Base-by-base conservation (phyloP, 2,888 invertebrate species). In the Campopleginae sp. region DNA sequence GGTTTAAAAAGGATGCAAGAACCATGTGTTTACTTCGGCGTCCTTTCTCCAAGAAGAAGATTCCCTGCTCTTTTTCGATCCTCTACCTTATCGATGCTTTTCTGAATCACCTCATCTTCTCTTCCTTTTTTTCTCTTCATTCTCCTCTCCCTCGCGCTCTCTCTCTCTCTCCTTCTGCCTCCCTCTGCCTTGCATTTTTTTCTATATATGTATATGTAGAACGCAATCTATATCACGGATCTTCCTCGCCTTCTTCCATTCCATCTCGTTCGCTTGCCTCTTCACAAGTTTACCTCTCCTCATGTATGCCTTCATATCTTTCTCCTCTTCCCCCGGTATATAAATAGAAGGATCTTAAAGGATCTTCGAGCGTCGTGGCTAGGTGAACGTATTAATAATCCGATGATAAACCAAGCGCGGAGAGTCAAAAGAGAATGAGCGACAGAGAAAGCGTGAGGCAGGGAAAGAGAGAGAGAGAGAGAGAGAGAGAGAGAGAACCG, bases 301-400 rank as follows among this genome's bases (percentile, higher is more conserved):
- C 42, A 10, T 51, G 12, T 54, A 14, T 66, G 14, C 17, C 2
- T 72, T 65, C 72, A n/a, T 54, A 63, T 72, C 58, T 23, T 80
- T 61, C 48, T 31, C 12, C 72, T 42, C 27, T 19, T n/a, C 31
- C 44, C 66, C 51, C 17, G 65, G 51, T 75, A 51, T 38, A 77
- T 80, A 77, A 84, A 71, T 54, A 72, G 71, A 74, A 8, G 77
- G 74, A 70, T 76, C 66, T 76, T 70, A 72, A 82, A 79, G 85
- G 85, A 71, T 85, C 51, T 31, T 27, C n/a, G n/a, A 58, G 33
- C 46, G 17, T n/a, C 44, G 61, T 68, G 66, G 66, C 79, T 80
- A 70, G 66, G 66, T 72, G 79, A 80, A 72, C 76, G 66, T 85
- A 85, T 85, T 80, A 85, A 82, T 85, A 85, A 82, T 85, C 79